Conservation (phyloP, 1,140 invertebrate species). For the Campoletis sonorensis region DNA sequence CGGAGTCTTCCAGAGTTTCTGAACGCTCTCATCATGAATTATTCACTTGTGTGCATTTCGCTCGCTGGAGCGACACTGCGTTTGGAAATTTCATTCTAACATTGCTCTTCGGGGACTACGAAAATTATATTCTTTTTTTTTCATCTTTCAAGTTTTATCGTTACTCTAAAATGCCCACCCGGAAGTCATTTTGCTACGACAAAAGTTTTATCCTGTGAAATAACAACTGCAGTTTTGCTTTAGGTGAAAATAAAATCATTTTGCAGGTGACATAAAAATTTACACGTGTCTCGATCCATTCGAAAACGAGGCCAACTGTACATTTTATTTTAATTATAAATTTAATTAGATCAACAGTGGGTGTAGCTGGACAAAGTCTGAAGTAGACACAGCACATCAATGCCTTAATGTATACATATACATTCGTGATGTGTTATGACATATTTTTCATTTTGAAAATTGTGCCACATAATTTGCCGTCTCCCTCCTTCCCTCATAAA, state of each 20-base stretch:
- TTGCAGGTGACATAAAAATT: neutral
- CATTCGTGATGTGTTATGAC: neutral
- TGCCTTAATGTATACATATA: neutral
- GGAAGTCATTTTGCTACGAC: neutral
- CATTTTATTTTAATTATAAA: slow-evolving; percentile 24
- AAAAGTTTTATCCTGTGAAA: neutral
- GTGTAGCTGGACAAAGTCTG: slow-evolving; percentile 21
- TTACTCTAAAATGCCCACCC: neutral
- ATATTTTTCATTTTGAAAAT: slow-evolving; percentile 13
- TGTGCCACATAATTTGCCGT: neutral
- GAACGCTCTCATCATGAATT: slow-evolving; percentile 11
- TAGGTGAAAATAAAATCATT: too few relatives aligned
- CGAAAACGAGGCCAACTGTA: neutral
- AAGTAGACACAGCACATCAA: neutral
- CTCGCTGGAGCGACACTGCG: neutral
- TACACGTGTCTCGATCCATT: too few relatives aligned
- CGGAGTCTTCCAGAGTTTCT: neutral
- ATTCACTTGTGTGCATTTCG: slow-evolving; percentile 12
- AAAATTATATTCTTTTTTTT: neutral
- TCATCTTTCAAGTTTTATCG: neutral
- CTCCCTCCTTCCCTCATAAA: neutral
- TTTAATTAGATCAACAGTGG: slow-evolving; percentile 30
- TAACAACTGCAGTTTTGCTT: neutral
- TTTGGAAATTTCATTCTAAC: slow-evolving; percentile 18
- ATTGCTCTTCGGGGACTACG: neutral